These are phyloP conservation scores for Celastrina argiolus DNA, from an alignment of 2,888 invertebrate species.

Conservation along the genomic window DNA sequence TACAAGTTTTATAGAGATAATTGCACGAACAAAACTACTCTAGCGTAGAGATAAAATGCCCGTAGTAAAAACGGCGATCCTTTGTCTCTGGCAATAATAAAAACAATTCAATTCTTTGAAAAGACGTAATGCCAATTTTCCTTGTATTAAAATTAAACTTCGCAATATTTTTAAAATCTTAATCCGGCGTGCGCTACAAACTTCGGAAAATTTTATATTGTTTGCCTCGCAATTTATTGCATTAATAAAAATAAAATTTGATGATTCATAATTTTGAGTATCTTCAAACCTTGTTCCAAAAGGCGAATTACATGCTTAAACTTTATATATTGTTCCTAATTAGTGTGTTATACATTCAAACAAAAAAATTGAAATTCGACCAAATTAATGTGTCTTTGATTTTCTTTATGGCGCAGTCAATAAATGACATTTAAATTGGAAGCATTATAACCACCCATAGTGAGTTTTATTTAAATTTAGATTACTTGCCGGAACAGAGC, in stretches of 20 bases:
- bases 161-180: background rate
- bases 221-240: background rate
- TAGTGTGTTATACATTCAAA: too few species aligned
- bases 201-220: background rate
- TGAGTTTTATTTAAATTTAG: too few species aligned
- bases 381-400: too few species aligned
- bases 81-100: background rate
- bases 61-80: background rate
- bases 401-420: too few species aligned
- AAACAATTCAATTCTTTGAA: background rate
- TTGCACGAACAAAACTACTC: background rate
- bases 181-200: background rate
- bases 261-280: slow-evolving; percentile 3
- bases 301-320: too few species aligned
- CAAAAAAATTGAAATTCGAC: too few species aligned
- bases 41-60: background rate
- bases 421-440: too few species aligned
- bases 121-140: background rate
- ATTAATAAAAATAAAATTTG: slow-evolving; percentile 8
- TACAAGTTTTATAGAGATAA: background rate
- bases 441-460: too few species aligned
- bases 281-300: too few species aligned
- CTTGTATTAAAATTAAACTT: background rate
- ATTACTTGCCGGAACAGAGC: too few species aligned
- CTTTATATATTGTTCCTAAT: too few species aligned